Evolutionary conservation across 1,140 invertebrate species (phyloP).

Genomic region (Catajapyx aquilonaris): DNA sequence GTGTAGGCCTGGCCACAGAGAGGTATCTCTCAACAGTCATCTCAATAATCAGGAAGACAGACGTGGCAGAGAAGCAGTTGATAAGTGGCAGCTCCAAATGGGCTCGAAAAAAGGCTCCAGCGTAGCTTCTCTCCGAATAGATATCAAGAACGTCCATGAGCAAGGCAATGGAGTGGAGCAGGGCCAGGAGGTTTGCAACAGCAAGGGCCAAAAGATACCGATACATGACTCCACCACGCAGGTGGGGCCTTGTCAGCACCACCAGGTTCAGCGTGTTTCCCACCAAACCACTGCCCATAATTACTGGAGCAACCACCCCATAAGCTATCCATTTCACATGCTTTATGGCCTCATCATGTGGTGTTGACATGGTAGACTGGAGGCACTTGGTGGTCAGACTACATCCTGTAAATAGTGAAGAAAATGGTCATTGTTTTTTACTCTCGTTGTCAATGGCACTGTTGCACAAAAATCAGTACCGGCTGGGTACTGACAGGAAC

Average conservation of each 20-base stretch:
- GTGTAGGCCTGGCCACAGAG: conserved; percentile 20
- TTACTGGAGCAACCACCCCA: conserved; percentile 17
- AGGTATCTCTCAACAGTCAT: conserved; percentile 23
- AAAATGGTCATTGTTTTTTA: too few relatives aligned
- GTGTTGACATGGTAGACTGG: too few relatives aligned
- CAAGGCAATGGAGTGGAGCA: conserved; percentile 17
- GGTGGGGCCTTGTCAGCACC: conserved; percentile 19
- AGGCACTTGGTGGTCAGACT: too few relatives aligned
- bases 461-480: too few relatives aligned
- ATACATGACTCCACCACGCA: conserved; percentile 20
- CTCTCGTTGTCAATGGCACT: too few relatives aligned
- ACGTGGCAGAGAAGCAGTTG: conserved; percentile 23
- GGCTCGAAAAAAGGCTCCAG: conserved; percentile 15
- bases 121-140: conserved; percentile 11
- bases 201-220: conserved; percentile 20
- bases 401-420: too few relatives aligned
- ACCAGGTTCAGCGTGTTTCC: conserved; percentile 21
- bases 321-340: too few relatives aligned
- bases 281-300: conserved; percentile 18
- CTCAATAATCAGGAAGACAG: conserved; percentile 23
- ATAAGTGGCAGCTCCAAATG: conserved; percentile 20
- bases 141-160: conserved; percentile 15
- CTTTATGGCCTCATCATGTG: too few relatives aligned
- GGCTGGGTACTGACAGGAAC: too few relatives aligned
- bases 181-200: conserved; percentile 17